phyloP scores from a whole-genome alignment of 2,113 vertebrate genomes.

The Formicarius rufipectus region DNA sequence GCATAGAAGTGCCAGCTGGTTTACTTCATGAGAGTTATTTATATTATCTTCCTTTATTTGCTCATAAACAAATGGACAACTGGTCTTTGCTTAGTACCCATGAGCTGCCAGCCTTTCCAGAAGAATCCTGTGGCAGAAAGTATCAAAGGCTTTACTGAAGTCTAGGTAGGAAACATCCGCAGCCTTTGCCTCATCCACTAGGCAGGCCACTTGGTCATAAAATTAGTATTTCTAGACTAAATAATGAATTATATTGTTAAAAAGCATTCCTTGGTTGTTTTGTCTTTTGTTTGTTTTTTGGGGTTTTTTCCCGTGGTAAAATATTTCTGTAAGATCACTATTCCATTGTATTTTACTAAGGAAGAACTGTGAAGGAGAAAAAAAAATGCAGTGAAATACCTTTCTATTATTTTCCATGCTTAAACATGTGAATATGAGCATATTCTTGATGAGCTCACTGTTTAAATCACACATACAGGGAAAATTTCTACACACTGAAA shows the following conservation, averaged over 20 bases:
- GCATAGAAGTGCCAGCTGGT: not conserved
- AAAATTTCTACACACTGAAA: not conserved
- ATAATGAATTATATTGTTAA: not conserved
- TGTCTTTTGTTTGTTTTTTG: no score
- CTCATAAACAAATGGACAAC: not conserved
- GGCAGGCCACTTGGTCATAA: not conserved
- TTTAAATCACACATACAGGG: not conserved
- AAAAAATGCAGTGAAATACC: not conserved
- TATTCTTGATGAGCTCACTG: not conserved
- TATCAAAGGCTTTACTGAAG: not conserved
- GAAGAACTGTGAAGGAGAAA: not conserved
- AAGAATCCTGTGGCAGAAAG: not conserved
- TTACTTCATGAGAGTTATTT: not conserved
- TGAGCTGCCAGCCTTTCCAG: not conserved
- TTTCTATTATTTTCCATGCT: not conserved
- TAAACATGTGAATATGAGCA: not conserved
- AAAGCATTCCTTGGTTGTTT: no score
- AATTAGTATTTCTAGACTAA: not conserved
- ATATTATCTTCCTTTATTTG: not conserved
- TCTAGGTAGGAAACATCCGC: not conserved
- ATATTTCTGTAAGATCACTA: not conserved
- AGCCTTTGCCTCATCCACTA: not conserved
- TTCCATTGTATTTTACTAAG: not conserved
- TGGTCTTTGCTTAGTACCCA: not conserved
- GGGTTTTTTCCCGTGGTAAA: not conserved